These are phyloP conservation scores for Eospalax fontanierii DNA, from an alignment of 2,797 vertebrate species.

Conservation along the genomic window DNA sequence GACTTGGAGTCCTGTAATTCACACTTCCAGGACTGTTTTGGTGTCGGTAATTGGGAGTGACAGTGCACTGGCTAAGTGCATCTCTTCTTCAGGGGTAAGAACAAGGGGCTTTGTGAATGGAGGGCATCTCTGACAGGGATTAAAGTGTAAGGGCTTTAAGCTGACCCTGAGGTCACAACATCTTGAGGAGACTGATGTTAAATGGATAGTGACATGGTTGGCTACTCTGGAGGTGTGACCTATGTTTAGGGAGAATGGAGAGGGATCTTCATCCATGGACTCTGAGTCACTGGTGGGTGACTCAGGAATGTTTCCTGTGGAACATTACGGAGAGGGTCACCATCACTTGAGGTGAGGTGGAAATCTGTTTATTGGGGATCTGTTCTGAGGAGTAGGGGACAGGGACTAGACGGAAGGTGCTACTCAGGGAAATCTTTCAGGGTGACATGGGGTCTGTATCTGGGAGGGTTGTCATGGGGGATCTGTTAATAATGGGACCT, in stretches of 20 bases:
- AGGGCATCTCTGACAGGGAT: conserved; percentile 47
- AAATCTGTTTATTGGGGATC: conserved; percentile 70
- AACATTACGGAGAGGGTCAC: conserved; percentile 64
- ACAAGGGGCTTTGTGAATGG: conserved; percentile 65
- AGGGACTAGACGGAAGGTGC: conserved; percentile 82
- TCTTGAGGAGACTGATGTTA: conserved; percentile 67
- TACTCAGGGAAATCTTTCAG: conserved; percentile 81
- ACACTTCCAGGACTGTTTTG: conserved; percentile 82
- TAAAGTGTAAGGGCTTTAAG: conserved; percentile 27
- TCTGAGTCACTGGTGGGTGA: conserved; percentile 61
- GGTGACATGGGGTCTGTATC: conserved; percentile 78
- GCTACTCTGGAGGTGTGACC: conserved; percentile 54
- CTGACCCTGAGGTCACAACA: conserved; percentile 66
- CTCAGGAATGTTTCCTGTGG: conserved; percentile 61
- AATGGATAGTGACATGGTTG: conserved; percentile 42
- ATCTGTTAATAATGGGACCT: conserved; percentile 83
- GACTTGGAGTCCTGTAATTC: conserved; percentile 84
- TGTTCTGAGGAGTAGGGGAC: conserved; percentile 63
- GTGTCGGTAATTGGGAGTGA: conserved; percentile 75
- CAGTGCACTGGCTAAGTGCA: conserved; percentile 63
- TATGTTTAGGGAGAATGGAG: conserved; percentile 61
- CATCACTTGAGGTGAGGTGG: conserved; percentile 59
- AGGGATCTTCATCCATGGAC: conserved; percentile 53
- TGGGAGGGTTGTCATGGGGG: conserved; percentile 57
- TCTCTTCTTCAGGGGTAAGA: conserved; percentile 68